Evolutionary conservation across 2,888 invertebrate genomes (phyloP).

Genomic region (Rotaria socialis): DNA sequence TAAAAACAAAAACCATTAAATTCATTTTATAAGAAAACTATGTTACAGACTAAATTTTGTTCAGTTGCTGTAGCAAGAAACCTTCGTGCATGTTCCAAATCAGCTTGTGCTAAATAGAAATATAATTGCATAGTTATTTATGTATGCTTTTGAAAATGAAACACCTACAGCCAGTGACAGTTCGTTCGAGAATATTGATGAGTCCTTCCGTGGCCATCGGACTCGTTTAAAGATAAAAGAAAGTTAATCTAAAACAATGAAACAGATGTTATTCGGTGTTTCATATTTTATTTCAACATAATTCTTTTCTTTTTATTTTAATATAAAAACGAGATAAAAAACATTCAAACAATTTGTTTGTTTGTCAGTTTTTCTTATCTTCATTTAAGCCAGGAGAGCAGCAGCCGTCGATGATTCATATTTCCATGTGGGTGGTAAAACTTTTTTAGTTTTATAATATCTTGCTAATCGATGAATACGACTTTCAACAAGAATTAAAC

Average conservation of each 20-base stretch:
- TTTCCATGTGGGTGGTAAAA: conserved; percentile 95
- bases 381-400: conserved; percentile 85
- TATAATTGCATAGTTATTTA: neutral
- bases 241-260: neutral
- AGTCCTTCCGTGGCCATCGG: conserved; percentile 19
- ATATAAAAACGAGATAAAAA: neutral
- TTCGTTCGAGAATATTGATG: conserved; percentile 23
- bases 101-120: conserved; percentile 36
- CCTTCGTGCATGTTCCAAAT: conserved; percentile 44
- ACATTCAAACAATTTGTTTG: neutral
- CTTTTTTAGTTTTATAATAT: conserved; percentile 93
- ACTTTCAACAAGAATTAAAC: conserved; percentile 95
- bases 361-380: neutral
- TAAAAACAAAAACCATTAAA: neutral
- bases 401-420: conserved; percentile 98
- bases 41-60: conserved; percentile 39
- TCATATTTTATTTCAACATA: neutral
- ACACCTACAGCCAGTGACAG: neutral
- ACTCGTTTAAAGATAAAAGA: neutral
- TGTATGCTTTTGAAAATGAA: neutral
- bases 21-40: too few relatives aligned
- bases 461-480: conserved; percentile 95
- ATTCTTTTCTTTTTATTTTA: neutral
- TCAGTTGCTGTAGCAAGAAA: conserved; percentile 44
- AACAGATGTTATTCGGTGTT: neutral